These are phyloP conservation scores for Cephus pygmeus DNA, from an alignment of 2,888 invertebrate genomes.

Conservation along the genomic window DNA sequence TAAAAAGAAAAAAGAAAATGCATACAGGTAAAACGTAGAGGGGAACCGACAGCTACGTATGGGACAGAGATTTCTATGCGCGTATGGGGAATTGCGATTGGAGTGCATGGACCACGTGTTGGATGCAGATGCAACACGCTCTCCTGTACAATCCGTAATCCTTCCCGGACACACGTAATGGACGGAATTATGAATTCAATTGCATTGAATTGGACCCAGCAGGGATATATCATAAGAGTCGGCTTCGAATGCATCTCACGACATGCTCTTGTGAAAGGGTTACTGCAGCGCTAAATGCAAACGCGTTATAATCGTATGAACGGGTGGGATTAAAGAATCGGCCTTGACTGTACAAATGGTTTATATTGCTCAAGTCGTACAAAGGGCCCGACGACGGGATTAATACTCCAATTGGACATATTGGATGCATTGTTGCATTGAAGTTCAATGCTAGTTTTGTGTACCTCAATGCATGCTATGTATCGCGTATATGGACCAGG, in stretches of 20 bases:
- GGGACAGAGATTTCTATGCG: conserved; percentile 3
- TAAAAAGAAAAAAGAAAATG: conserved; percentile 1
- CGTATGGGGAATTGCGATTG: neutral
- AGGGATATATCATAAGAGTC: conserved; percentile 3
- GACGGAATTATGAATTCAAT: conserved; percentile 63
- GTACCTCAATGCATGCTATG: neutral
- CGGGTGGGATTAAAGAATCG: neutral
- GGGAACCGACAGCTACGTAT: neutral
- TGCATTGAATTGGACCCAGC: conserved; percentile 57
- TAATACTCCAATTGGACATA: neutral
- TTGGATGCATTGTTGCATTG: neutral
- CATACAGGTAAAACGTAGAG: neutral
- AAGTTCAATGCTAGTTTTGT: neutral
- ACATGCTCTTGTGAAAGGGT: conserved; percentile 2
- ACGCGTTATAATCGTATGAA: neutral
- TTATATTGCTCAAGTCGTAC: neutral
- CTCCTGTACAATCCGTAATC: conserved; percentile 50
- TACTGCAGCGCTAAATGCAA: conserved; percentile 4
- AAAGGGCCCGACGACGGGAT: neutral
- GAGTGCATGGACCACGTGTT: conserved; percentile 23
- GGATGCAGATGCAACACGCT: conserved; percentile 62
- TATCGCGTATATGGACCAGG: neutral
- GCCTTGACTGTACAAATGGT: neutral
- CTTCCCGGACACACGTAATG: conserved; percentile 62
- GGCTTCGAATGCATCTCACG: conserved; percentile 9